Evolutionary conservation across 1,140 invertebrate species (phyloP).

Genomic region (Lasioglossum albipes): DNA sequence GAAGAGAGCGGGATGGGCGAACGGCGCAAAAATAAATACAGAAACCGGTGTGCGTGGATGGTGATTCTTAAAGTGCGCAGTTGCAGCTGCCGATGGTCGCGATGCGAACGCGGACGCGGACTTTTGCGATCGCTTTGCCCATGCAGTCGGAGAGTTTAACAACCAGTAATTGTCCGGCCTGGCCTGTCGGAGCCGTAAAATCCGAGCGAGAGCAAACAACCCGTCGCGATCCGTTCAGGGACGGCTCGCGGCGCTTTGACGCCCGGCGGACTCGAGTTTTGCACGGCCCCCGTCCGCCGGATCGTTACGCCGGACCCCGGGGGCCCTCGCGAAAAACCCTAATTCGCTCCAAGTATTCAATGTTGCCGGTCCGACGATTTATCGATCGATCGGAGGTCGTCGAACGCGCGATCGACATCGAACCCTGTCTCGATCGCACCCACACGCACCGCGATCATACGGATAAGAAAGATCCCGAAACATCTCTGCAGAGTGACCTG

Average conservation of each 20-base stretch:
- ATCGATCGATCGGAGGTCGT: neutral
- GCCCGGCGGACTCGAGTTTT: constrained; percentile 31
- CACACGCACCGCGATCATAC: too few species aligned
- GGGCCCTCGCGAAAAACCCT: neutral
- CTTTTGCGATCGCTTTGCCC: constrained; percentile 60
- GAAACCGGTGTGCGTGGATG: constrained; percentile 45
- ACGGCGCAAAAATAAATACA: constrained; percentile 41
- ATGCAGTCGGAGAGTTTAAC: constrained; percentile 67
- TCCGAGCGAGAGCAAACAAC: constrained; percentile 72
- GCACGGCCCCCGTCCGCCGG: neutral
- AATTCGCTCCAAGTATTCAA: neutral
- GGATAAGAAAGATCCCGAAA: too few species aligned
- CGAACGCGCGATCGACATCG: neutral
- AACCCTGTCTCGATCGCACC: too few species aligned
- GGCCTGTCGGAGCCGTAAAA: constrained; percentile 71
- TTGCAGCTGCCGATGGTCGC: constrained; percentile 50
- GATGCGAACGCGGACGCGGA: constrained; percentile 39
- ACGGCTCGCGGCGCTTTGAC: constrained; percentile 55
- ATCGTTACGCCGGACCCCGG: neutral
- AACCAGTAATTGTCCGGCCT: constrained; percentile 73
- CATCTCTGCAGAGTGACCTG: too few species aligned
- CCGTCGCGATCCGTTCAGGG: constrained; percentile 54
- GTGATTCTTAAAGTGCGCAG: constrained; percentile 39
- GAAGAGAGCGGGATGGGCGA: neutral
- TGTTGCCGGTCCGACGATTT: neutral